Base-by-base conservation (phyloP, 2,113 vertebrate species). In the Nerophis lumbriciformis region DNA sequence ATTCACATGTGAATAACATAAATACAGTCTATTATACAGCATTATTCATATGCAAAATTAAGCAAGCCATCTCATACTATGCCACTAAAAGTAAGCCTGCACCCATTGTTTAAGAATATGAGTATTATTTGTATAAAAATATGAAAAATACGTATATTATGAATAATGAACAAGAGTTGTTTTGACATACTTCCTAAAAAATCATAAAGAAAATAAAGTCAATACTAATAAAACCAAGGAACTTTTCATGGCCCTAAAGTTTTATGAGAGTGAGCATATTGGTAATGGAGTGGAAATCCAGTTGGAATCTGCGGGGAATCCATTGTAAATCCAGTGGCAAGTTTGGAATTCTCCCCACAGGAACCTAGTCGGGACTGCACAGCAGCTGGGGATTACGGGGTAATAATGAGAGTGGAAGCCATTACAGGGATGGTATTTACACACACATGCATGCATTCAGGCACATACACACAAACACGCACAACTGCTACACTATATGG, bases 301-400 rank as follows among this genome's bases (percentile, higher is more conserved):
- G 72, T 61, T 63, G 78, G 69, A 76, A 74, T 77, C 79, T 86
- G 65, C 28, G 1, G 82, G 81, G 77, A 82, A 84, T 87, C 79
- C 63, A 53, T 66, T 85, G 77, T 75, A 87, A 85, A 87, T 88
- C 85, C 77, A 62, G 78, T 82, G 80, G 82, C 72, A 66, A 76
- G 71, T 82, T 81, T 82, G 85, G 82, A 87, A 88, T 87, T 84
- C 76, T 81, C 74, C 71, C 71, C 61, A 69, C 79, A 87, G 80
- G 82, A 88, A 83, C 76, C 78, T 39, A 72, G 81, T 75, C 73
- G 72, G 80, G 69, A 54, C 69, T 13, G 67, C 78, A 60, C 77
- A 77, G 87, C 87, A 88, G 87, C 85, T 87, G 87, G 69, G 85
- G 83, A 85, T 85, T 84, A 85, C 16, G 36, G 71, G 69, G 79